Conservation (phyloP, 2,113 vertebrate genomes). For the Willisornis vidua region DNA sequence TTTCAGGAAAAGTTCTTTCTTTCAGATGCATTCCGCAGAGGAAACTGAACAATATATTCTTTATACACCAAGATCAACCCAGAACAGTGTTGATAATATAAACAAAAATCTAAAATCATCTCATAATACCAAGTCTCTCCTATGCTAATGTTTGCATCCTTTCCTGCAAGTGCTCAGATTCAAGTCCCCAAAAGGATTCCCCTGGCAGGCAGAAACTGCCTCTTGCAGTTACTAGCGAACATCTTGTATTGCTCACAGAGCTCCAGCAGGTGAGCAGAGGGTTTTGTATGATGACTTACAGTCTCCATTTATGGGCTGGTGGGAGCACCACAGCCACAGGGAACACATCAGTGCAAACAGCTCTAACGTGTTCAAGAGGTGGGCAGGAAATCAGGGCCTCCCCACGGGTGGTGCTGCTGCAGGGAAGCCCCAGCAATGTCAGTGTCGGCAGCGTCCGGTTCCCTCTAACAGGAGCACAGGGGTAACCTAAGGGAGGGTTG, state of each 20-base stretch:
- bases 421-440: neutral
- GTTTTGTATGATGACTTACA: neutral
- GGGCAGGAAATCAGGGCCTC: neutral
- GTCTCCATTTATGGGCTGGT: neutral
- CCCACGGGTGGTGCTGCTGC: rapidly evolving
- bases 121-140: neutral
- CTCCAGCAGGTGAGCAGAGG: neutral
- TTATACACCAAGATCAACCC: neutral
- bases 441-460: neutral
- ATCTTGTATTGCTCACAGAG: neutral
- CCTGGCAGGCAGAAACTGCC: neutral
- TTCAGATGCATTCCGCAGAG: neutral
- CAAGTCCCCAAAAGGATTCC: neutral
- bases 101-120: neutral
- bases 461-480: no score
- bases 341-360: neutral
- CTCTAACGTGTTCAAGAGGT: neutral
- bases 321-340: neutral
- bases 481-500: neutral
- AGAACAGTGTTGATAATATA: neutral
- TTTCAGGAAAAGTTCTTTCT: neutral
- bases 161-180: neutral
- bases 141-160: neutral
- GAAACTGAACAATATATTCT: neutral
- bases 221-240: neutral